These are phyloP conservation scores for Ceratotherium simum DNA, from an alignment of 2,113 vertebrate genomes.

Conservation along the genomic window DNA sequence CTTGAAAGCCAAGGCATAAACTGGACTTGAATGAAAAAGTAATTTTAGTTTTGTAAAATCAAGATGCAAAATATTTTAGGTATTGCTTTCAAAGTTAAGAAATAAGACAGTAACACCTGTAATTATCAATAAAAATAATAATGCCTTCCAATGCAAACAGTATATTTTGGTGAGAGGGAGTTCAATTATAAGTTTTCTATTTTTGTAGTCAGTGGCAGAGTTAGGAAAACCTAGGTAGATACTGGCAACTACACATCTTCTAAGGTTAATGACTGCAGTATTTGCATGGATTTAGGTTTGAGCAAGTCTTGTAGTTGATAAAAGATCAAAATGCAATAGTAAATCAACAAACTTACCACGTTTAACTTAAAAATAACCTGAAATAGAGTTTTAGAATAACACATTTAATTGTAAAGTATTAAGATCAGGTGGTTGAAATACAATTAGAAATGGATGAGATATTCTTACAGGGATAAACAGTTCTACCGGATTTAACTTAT, in stretches of 20 bases:
- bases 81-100: slow-evolving; percentile 51
- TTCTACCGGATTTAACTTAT: slow-evolving; percentile 69
- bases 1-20: not conserved
- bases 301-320: not conserved
- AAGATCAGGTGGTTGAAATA: slow-evolving; percentile 76
- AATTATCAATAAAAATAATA: slow-evolving; percentile 33
- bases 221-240: not conserved
- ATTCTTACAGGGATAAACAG: slow-evolving; percentile 78
- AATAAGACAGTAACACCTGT: not conserved
- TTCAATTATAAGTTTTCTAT: not conserved
- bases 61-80: slow-evolving; percentile 37
- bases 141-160: not conserved
- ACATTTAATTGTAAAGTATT: slow-evolving; percentile 32
- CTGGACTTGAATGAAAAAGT: slow-evolving; percentile 3
- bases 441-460: slow-evolving; percentile 76
- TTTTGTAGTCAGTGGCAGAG: not conserved
- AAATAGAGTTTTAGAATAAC: slow-evolving; percentile 27
- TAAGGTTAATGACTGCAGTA: not conserved
- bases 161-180: slow-evolving; percentile 1
- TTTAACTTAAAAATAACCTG: slow-evolving; percentile 34
- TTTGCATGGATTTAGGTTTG: not conserved
- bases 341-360: not conserved
- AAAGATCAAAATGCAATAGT: slow-evolving; percentile 48
- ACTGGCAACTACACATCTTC: not conserved
- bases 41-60: slow-evolving; percentile 22